These are phyloP conservation scores for Hucho hucho DNA, from an alignment of 2,113 vertebrate species.

Conservation along the genomic window DNA sequence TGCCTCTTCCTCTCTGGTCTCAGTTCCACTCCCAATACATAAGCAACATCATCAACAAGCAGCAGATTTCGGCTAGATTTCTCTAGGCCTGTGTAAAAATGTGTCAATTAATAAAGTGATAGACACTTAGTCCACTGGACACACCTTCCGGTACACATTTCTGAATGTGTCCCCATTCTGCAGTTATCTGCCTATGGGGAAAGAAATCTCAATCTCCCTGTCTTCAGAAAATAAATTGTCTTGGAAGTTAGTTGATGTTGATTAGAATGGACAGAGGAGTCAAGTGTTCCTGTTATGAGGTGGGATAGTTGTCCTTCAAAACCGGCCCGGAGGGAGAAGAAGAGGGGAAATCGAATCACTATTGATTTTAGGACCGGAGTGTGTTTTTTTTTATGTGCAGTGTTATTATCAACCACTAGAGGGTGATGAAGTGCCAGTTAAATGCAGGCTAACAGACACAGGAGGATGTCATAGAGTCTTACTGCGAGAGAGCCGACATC, in stretches of 20 bases:
- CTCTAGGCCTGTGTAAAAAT: no score
- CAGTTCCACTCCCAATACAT: no score
- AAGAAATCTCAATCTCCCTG: no score
- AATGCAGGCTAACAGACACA: slow-evolving; percentile 33
- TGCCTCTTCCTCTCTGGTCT: no score
- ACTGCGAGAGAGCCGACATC: not conserved
- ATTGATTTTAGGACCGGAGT: not conserved
- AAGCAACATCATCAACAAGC: no score
- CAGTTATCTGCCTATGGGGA: no score
- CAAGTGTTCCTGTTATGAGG: not conserved
- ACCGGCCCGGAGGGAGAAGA: not conserved
- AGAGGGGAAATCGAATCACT: not conserved
- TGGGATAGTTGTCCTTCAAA: slow-evolving; percentile 11
- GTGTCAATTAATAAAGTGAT: not conserved
- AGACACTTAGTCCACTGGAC: not conserved
- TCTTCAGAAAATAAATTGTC: not conserved
- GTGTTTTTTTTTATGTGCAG: slow-evolving; percentile 11
- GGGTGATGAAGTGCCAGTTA: slow-evolving; percentile 51
- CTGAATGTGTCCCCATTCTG: no score
- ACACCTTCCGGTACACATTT: not conserved
- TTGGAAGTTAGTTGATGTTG: not conserved
- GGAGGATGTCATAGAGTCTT: no score
- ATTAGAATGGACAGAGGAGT: not conserved
- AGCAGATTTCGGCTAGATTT: no score
- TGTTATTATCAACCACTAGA: slow-evolving; percentile 50